Conservation (phyloP, 2,113 vertebrate genomes). For the Orycteropus afer region DNA sequence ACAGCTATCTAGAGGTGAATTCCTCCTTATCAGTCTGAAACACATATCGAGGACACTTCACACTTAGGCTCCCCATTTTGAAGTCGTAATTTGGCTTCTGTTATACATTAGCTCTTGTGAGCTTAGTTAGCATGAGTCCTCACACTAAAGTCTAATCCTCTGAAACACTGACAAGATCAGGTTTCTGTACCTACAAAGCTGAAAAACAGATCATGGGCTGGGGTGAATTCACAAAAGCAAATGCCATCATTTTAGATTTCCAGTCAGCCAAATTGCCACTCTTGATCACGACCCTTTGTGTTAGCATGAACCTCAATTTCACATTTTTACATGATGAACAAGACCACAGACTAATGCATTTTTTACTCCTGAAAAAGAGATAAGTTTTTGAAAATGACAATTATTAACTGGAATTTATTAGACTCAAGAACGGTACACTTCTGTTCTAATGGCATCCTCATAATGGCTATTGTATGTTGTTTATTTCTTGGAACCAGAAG, state of each 20-base stretch:
- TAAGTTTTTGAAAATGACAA: neutral
- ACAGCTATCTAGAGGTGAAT: neutral
- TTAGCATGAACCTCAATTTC: slow-evolving; percentile 37
- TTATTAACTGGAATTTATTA: slow-evolving; percentile 7
- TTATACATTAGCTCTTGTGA: neutral
- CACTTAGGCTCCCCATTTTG: slow-evolving; percentile 21
- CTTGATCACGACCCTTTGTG: neutral
- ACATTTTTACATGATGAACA: neutral
- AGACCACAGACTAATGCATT: neutral
- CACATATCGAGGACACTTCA: neutral
- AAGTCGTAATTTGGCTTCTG: slow-evolving; percentile 43
- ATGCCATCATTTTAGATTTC: slow-evolving; percentile 44
- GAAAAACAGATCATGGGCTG: neutral
- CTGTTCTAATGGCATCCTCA: neutral
- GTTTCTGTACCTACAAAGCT: slow-evolving; percentile 50
- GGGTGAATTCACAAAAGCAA: slow-evolving; percentile 23
- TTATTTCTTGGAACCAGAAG: slow-evolving; percentile 29
- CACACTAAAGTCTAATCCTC: neutral
- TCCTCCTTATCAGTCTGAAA: neutral
- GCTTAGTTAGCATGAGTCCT: slow-evolving; percentile 28
- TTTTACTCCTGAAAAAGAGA: slow-evolving; percentile 9
- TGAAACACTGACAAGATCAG: slow-evolving; percentile 34
- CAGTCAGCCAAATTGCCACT: neutral
- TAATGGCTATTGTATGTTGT: neutral
- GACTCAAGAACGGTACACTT: neutral